Conservation (phyloP, 1,140 invertebrate genomes). For the Ganaspis sp. region DNA sequence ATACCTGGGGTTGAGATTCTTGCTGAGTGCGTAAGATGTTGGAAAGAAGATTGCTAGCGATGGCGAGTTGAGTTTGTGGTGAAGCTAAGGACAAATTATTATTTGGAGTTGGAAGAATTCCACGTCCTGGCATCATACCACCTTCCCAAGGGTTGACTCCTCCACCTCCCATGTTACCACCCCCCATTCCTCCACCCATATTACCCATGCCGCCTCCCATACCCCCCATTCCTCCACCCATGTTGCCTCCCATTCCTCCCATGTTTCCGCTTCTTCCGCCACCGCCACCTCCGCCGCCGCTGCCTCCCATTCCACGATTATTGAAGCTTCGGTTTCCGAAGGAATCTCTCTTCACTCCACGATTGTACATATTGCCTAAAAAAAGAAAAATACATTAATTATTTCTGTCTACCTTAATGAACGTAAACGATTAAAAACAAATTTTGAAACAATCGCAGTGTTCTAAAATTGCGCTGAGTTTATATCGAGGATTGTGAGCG, state of each 20-base stretch:
- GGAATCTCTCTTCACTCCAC: slow-evolving; percentile 70
- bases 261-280: slow-evolving; percentile 58
- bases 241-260: slow-evolving; percentile 51
- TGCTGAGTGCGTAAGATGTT: slow-evolving; percentile 74
- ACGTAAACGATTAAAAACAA: too few species aligned
- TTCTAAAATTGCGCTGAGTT: neutral
- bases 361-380: slow-evolving; percentile 57
- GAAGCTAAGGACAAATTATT: slow-evolving; percentile 73
- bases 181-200: slow-evolving; percentile 58
- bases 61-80: slow-evolving; percentile 73
- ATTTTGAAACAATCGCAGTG: too few species aligned
- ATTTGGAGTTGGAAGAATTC: slow-evolving; percentile 73
- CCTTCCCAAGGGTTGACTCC: slow-evolving; percentile 76
- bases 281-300: slow-evolving; percentile 61
- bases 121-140: slow-evolving; percentile 75
- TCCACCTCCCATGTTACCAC: slow-evolving; percentile 51
- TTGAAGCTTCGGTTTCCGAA: slow-evolving; percentile 68
- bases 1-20: slow-evolving; percentile 71
- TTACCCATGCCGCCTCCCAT: slow-evolving; percentile 59
- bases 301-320: slow-evolving; percentile 70
- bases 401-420: neutral
- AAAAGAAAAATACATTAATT: neutral
- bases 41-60: slow-evolving; percentile 74
- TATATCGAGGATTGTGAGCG: neutral
- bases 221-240: slow-evolving; percentile 60